A percentile compares a stretch with the other conserved stretches of the same genome.
Evolutionary conservation across 1,140 invertebrate species (phyloP).

Genomic region (Macrocentrus cingulum): DNA sequence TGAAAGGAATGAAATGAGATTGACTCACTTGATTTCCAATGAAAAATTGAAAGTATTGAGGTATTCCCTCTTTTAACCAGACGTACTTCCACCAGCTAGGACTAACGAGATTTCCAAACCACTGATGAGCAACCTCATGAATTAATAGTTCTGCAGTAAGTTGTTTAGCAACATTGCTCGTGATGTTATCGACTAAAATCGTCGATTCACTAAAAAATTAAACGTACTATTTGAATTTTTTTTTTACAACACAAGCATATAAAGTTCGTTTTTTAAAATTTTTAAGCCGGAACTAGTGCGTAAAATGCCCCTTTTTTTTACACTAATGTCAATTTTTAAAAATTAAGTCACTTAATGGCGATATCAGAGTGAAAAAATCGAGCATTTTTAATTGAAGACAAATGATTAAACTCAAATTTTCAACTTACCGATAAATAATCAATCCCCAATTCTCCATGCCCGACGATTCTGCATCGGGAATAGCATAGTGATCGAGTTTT

Average conservation of each 20-base stretch:
- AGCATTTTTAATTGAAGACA: not conserved
- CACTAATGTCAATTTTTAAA: too few species aligned
- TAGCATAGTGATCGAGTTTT: slow-evolving; percentile 64
- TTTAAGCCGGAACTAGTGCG: too few species aligned
- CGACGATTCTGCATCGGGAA: slow-evolving; percentile 68
- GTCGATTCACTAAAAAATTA: too few species aligned
- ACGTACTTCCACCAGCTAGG: slow-evolving; percentile 58
- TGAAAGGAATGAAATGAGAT: not conserved
- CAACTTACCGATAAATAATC: slow-evolving; percentile 56
- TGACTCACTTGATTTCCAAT: slow-evolving; percentile 34
- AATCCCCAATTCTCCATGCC: slow-evolving; percentile 74
- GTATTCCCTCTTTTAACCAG: slow-evolving; percentile 61
- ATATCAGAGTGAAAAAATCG: too few species aligned
- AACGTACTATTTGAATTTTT: too few species aligned
- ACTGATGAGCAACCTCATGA: slow-evolving; percentile 69
- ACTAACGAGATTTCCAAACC: slow-evolving; percentile 65
- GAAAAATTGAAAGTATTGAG: slow-evolving; percentile 53
- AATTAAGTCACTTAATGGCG: too few species aligned
- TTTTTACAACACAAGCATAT: too few species aligned
- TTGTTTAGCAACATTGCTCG: slow-evolving; percentile 49
- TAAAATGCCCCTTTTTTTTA: too few species aligned
- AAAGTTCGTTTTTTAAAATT: too few species aligned
- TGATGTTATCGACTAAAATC: slow-evolving; percentile 63
- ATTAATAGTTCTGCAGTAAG: slow-evolving; percentile 59
- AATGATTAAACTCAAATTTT: slow-evolving; percentile 1